Evolutionary conservation across 2,888 invertebrate genomes (phyloP).

Genomic region (Pyrrhosoma nymphula): DNA sequence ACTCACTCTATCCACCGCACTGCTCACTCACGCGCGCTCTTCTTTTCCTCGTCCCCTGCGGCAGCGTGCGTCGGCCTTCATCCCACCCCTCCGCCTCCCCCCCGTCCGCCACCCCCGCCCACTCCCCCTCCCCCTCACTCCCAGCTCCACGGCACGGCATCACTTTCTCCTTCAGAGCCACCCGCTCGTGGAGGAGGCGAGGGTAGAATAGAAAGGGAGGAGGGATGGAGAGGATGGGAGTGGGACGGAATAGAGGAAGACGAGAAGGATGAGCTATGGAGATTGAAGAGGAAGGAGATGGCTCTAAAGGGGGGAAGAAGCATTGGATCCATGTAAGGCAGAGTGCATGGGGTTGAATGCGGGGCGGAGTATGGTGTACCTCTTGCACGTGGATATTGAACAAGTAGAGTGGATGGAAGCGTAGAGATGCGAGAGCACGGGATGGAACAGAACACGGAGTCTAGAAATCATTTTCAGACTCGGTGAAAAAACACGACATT

Average conservation of each 20-base stretch:
- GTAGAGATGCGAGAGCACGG: no score
- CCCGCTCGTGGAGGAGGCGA: neutral
- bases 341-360: neutral
- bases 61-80: neutral
- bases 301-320: neutral
- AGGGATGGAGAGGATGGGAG: neutral
- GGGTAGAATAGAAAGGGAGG: neutral
- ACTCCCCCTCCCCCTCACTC: neutral
- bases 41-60: neutral
- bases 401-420: no score
- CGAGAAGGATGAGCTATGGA: neutral
- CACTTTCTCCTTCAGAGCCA: slow-evolving; percentile 58
- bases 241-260: neutral
- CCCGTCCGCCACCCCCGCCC: neutral
- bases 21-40: neutral
- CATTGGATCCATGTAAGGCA: neutral
- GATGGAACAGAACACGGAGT: no score
- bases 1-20: neutral
- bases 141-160: neutral
- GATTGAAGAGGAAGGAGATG: neutral
- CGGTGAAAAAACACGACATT: no score
- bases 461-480: no score
- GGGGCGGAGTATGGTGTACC: neutral
- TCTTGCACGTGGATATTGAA: no score
- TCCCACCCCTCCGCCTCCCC: neutral